A percentile compares a stretch with the other conserved stretches of the same genome.
phyloP scores from a whole-genome alignment of 2,113 vertebrate species.

The Cathartes aura region DNA sequence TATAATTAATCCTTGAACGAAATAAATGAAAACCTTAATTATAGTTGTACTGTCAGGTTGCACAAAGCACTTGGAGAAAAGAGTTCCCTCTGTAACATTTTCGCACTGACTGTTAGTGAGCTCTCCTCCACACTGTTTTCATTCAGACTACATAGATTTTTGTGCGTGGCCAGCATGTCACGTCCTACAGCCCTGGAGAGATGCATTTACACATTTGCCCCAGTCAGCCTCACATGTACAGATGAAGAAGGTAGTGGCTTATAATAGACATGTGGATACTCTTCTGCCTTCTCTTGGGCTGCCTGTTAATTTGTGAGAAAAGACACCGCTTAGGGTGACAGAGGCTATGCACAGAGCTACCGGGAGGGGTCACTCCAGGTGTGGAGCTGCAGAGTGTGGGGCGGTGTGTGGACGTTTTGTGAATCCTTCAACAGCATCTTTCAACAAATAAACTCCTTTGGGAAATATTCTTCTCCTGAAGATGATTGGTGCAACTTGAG shows the following conservation, averaged over 20 bases:
- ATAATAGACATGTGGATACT: too few species aligned
- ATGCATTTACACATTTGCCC: not conserved
- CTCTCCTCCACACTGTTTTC: not conserved
- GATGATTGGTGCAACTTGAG: not conserved
- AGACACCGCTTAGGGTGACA: not conserved
- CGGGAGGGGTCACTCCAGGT: not conserved
- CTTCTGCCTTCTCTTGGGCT: not conserved
- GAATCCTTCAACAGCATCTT: not conserved
- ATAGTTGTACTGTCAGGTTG: not conserved
- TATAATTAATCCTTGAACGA: not conserved
- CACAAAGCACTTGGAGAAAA: not conserved
- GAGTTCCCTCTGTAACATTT: not conserved
- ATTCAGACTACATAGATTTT: not conserved
- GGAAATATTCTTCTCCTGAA: not conserved
- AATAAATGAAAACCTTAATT: not conserved
- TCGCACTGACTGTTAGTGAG: not conserved
- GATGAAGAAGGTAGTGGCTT: not conserved
- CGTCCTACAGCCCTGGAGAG: not conserved
- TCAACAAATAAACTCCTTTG: not conserved
- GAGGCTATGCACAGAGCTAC: not conserved
- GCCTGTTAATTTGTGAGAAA: not conserved
- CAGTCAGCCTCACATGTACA: not conserved
- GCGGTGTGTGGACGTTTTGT: not conserved
- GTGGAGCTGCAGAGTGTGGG: not conserved
- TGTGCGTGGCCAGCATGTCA: rapidly evolving